These are phyloP conservation scores for Leptatherina wallacei DNA, from an alignment of 2,797 vertebrate species.

Conservation along the genomic window DNA sequence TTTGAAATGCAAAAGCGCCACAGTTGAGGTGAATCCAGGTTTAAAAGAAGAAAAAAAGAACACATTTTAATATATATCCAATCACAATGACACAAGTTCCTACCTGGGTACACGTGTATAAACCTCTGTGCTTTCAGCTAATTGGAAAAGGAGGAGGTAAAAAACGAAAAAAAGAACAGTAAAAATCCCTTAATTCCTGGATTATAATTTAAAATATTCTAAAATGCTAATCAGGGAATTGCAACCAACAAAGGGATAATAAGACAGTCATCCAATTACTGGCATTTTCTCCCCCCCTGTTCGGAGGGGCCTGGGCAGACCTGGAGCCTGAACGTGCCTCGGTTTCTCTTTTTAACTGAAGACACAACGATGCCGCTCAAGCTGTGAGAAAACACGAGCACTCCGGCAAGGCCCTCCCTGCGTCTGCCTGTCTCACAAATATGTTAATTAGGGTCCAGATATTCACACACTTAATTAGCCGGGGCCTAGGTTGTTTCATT, in stretches of 20 bases:
- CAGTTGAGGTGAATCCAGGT: constrained; percentile 24
- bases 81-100: constrained; percentile 26
- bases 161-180: constrained; percentile 28
- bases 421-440: constrained; percentile 82
- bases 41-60: neutral
- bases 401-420: constrained; percentile 56
- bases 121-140: constrained; percentile 66
- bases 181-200: constrained; percentile 82
- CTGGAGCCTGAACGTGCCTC: constrained; percentile 56
- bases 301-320: constrained; percentile 66
- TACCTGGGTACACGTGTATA: constrained; percentile 50
- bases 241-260: constrained; percentile 85
- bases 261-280: constrained; percentile 84
- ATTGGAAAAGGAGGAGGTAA: constrained; percentile 67
- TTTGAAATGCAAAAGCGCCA: constrained; percentile 10
- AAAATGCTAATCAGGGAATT: constrained; percentile 86
- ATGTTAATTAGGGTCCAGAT: constrained; percentile 84
- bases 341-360: constrained; percentile 51
- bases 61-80: constrained; percentile 15
- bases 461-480: constrained; percentile 83
- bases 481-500: constrained; percentile 76
- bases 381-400: constrained; percentile 75
- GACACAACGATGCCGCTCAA: constrained; percentile 57
- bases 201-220: constrained; percentile 86
- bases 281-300: constrained; percentile 52